Percentiles rank a stretch among this genome's conserved stretches.
Evolutionary conservation across 2,888 invertebrate genomes (phyloP).

Genomic region (Mythimna ferrago): DNA sequence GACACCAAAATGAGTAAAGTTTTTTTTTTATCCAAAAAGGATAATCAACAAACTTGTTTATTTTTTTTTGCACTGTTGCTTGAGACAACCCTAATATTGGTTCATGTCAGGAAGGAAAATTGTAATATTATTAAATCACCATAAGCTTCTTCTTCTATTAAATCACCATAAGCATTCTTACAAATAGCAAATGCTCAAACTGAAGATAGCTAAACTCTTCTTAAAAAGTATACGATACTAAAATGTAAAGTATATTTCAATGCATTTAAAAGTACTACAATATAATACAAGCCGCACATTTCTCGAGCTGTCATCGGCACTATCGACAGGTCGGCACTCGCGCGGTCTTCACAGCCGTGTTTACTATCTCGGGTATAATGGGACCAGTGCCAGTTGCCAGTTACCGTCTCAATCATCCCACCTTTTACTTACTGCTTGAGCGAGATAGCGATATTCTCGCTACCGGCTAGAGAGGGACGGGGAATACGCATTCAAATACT

Average conservation of each 20-base stretch:
- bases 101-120: not conserved
- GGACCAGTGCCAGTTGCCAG: conserved; percentile 90
- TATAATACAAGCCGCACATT: rapidly evolving
- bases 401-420: conserved; percentile 89
- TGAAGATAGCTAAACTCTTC: not conserved
- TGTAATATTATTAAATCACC: not conserved
- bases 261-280: too few species aligned
- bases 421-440: conserved; percentile 86
- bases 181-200: not conserved
- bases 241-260: conserved; percentile 7
- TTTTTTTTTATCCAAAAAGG: too few species aligned
- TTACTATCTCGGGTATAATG: conserved; percentile 87
- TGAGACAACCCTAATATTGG: not conserved
- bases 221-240: not conserved
- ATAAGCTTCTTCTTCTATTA: not conserved
- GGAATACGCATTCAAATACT: conserved; percentile 80
- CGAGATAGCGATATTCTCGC: conserved; percentile 65
- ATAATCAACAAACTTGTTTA: too few species aligned
- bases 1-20: too few species aligned
- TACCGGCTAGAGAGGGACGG: conserved; percentile 70
- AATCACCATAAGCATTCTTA: not conserved
- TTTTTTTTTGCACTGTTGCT: not conserved
- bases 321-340: conserved; percentile 55
- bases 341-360: conserved; percentile 72
- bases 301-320: conserved; percentile 10